Conservation (phyloP, 2,797 vertebrate species). For the Tapera naevia region DNA sequence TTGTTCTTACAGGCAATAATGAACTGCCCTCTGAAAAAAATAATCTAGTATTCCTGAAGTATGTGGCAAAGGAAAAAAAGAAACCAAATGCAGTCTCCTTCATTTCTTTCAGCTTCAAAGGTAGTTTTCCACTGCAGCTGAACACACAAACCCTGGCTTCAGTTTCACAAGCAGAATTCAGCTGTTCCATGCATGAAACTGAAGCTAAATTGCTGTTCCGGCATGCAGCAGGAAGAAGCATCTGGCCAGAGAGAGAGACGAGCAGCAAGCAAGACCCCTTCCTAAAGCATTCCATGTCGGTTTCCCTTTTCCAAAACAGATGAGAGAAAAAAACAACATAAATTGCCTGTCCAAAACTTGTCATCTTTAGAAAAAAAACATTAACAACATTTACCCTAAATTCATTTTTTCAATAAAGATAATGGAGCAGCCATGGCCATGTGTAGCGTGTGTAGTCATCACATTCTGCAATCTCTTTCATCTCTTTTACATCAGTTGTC, state of each 20-base stretch:
- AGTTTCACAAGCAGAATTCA: background rate
- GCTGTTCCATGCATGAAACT: background rate
- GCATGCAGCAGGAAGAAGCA: background rate
- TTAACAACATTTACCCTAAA: no score
- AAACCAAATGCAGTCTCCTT: background rate
- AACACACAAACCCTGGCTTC: background rate
- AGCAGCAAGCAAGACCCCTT: background rate
- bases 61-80: constrained; percentile 1
- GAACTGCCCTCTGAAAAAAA: background rate
- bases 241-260: background rate
- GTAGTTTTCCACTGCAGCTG: background rate
- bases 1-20: constrained; percentile 15
- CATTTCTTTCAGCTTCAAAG: background rate
- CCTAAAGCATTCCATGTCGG: background rate
- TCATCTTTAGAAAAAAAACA: background rate
- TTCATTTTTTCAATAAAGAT: background rate
- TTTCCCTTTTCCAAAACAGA: background rate
- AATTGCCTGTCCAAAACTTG: background rate
- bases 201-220: background rate
- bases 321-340: background rate
- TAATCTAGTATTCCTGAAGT: background rate
- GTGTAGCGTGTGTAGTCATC: background rate
- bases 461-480: background rate
- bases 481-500: background rate
- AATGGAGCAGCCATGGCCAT: background rate